These are phyloP conservation scores for Lutjanus argentimaculatus DNA, from an alignment of 2,797 vertebrate genomes.

Conservation along the genomic window DNA sequence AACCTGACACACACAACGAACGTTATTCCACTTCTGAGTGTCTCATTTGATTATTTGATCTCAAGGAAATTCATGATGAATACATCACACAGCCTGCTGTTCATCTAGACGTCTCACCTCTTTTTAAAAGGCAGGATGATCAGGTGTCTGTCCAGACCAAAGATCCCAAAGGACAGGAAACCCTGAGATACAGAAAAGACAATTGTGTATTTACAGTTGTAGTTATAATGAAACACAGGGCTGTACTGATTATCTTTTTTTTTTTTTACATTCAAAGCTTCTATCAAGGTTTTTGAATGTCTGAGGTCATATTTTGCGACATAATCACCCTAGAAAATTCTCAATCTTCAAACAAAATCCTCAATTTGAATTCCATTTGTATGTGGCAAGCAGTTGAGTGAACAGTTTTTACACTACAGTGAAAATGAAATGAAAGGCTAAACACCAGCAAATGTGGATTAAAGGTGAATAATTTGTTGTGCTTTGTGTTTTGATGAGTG, in stretches of 20 bases:
- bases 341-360: no score
- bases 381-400: no score
- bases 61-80: not conserved
- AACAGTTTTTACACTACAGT: no score
- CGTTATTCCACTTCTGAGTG: not conserved
- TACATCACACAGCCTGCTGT: not conserved
- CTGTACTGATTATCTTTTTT: no score
- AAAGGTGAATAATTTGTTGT: no score
- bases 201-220: not conserved
- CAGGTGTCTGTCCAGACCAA: slow-evolving; percentile 96
- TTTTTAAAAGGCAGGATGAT: slow-evolving; percentile 97
- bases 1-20: slow-evolving; percentile 82
- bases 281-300: no score
- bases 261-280: not conserved
- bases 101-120: slow-evolving; percentile 84
- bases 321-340: no score
- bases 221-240: not conserved
- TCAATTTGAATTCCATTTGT: no score
- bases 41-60: not conserved
- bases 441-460: no score
- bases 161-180: slow-evolving; percentile 97
- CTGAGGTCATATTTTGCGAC: no score
- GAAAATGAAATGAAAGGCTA: no score
- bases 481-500: no score
- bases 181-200: slow-evolving; percentile 82